Conservation (phyloP, 2,113 vertebrate genomes). For the Oncorhynchus keta region DNA sequence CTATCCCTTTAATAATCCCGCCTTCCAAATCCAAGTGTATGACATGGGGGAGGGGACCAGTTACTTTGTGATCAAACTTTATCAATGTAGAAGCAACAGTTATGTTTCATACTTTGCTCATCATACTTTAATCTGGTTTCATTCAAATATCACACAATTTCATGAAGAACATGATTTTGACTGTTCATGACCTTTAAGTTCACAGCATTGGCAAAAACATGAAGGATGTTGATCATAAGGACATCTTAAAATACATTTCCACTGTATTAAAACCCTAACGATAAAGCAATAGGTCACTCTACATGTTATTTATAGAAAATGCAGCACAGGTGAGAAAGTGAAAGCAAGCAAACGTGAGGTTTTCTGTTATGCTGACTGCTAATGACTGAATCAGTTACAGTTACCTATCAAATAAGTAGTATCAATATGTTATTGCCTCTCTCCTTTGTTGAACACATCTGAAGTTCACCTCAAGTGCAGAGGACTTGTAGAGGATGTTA, state of each 20-base stretch:
- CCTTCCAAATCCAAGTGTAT: no score
- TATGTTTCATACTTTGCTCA: no score
- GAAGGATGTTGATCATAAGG: no score
- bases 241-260: not conserved
- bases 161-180: no score
- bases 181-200: no score
- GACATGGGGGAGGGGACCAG: no score
- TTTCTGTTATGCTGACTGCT: constrained; percentile 49
- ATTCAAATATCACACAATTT: no score
- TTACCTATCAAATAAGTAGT: constrained; percentile 24
- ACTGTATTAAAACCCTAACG: not conserved
- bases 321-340: not conserved
- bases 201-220: no score
- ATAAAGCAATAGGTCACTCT: constrained; percentile 11
- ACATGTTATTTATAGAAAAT: constrained; percentile 9
- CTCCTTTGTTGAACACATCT: constrained; percentile 34
- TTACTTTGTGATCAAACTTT: no score
- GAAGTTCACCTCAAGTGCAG: constrained; percentile 38
- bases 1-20: no score
- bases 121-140: no score
- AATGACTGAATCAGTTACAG: constrained; percentile 14
- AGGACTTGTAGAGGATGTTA: constrained; percentile 34
- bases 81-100: no score
- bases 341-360: constrained; percentile 36
- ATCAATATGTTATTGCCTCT: constrained; percentile 57